Evolutionary conservation across 1,140 invertebrate species (phyloP).

Genomic region (Nasonia longicornis): DNA sequence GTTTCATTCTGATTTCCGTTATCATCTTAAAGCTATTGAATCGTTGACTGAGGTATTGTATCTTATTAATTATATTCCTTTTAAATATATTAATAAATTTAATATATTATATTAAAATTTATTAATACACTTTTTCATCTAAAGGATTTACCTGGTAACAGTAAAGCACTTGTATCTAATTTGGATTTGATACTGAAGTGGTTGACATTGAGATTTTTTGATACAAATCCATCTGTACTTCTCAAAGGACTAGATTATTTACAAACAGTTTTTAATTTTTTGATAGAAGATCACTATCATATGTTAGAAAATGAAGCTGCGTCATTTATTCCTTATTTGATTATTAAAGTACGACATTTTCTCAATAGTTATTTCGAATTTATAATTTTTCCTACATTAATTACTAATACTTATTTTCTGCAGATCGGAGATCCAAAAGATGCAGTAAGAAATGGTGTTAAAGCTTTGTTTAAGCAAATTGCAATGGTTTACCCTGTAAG

Average conservation of each 20-base stretch:
- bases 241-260: constrained; percentile 95
- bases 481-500: constrained; percentile 88
- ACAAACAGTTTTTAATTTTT: constrained; percentile 82
- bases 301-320: constrained; percentile 92
- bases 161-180: constrained; percentile 87
- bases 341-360: constrained; percentile 81
- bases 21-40: constrained; percentile 96
- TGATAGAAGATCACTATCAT: constrained; percentile 85
- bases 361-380: background rate
- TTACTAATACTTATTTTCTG: constrained; percentile 36
- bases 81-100: background rate
- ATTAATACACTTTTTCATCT: constrained; percentile 42
- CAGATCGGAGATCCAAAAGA: constrained; percentile 97
- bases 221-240: constrained; percentile 97
- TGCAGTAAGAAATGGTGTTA: constrained; percentile 88
- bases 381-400: constrained; percentile 35
- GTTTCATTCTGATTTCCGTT: constrained; percentile 96
- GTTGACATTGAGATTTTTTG: constrained; percentile 96
- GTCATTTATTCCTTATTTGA: constrained; percentile 94
- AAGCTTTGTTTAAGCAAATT: constrained; percentile 87
- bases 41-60: constrained; percentile 79
- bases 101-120: background rate
- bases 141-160: constrained; percentile 79
- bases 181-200: constrained; percentile 96
- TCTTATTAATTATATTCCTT: background rate